Evolutionary conservation across 2,797 vertebrate genomes (phyloP).

Genomic region (Acropternis orthonyx): DNA sequence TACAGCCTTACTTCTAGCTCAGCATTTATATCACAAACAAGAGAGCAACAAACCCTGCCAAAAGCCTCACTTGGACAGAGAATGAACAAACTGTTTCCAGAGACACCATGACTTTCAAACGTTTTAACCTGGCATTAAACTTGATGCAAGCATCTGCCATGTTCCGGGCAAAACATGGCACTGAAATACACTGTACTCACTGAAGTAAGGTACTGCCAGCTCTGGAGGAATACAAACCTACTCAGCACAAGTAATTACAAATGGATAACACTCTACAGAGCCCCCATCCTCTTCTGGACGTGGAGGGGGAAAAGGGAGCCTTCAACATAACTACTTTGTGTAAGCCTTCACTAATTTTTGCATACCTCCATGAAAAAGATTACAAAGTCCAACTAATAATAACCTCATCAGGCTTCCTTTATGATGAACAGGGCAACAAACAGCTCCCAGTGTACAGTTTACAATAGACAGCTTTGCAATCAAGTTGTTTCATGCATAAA

Average conservation of each 20-base stretch:
- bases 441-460: background rate
- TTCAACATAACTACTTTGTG: background rate
- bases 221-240: background rate
- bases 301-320: fast-evolving
- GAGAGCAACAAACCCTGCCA: background rate
- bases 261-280: background rate
- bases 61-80: background rate
- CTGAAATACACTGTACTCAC: background rate
- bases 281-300: background rate
- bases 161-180: background rate
- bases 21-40: background rate
- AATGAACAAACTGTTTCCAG: background rate
- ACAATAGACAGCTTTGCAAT: background rate
- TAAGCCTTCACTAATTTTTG: background rate
- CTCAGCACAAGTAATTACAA: background rate
- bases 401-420: background rate
- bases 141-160: background rate
- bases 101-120: background rate
- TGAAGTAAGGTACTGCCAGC: background rate
- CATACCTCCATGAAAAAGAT: background rate
- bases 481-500: background rate
- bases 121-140: constrained; percentile 28
- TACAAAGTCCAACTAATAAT: background rate
- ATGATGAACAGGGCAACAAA: background rate
- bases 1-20: background rate